Evolutionary conservation across 2,113 vertebrate genomes (phyloP).

Genomic region (Sander vitreus): DNA sequence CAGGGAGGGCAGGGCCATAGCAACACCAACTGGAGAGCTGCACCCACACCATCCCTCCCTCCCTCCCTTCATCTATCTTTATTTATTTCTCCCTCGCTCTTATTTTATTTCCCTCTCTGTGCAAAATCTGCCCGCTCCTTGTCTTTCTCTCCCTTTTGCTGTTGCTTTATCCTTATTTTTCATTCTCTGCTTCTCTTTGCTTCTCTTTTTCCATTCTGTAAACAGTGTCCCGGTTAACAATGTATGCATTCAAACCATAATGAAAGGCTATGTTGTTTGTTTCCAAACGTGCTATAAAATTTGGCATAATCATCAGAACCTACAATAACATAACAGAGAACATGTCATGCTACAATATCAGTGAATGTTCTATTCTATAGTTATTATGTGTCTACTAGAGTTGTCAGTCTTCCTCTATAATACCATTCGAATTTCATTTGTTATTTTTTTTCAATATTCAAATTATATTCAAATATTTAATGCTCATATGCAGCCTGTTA

Average conservation of each 20-base stretch:
- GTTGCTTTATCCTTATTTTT: not conserved
- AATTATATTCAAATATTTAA: no score
- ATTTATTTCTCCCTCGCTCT: constrained; percentile 63
- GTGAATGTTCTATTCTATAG: not conserved
- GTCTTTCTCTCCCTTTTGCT: not conserved
- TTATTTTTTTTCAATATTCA: no score
- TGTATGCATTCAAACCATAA: not conserved
- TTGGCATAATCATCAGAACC: not conserved
- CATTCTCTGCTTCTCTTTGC: not conserved
- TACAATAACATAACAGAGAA: not conserved
- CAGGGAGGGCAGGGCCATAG: constrained; percentile 91
- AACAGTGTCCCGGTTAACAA: not conserved
- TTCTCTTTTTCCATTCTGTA: not conserved
- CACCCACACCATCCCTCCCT: constrained; percentile 88
- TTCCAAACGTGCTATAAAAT: not conserved
- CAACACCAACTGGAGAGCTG: constrained; percentile 89
- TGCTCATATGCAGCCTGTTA: no score
- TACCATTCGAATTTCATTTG: no score
- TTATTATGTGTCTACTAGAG: not conserved
- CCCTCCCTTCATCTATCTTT: constrained; percentile 57
- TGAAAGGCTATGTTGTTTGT: not conserved
- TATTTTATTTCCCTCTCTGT: constrained; percentile 53
- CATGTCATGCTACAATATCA: not conserved
- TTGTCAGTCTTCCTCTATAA: no score
- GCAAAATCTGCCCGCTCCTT: constrained; percentile 30